A percentile compares a stretch with the other conserved stretches of the same genome.
Conservation (phyloP, 2,888 invertebrate species). For the Labia minor region DNA sequence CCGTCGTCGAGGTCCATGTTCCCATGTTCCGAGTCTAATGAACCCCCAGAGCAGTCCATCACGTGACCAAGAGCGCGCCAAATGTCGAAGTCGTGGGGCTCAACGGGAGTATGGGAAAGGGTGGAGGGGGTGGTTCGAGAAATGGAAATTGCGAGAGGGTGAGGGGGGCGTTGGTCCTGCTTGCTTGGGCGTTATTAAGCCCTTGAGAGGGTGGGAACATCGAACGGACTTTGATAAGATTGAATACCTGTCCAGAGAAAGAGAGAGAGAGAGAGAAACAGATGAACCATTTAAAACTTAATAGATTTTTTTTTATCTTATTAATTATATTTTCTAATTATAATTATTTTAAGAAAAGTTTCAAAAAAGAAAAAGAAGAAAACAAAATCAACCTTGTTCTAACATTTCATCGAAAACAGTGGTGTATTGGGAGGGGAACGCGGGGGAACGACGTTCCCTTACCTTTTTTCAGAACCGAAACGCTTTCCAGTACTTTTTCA, state of each 20-base stretch:
- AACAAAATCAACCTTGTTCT: too few relatives aligned
- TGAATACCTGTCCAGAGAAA: not conserved
- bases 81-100: constrained; percentile 3
- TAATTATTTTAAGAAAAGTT: too few relatives aligned
- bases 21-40: constrained; percentile 4
- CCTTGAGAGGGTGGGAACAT: not conserved
- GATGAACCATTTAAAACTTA: too few relatives aligned
- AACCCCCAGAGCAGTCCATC: constrained; percentile 4
- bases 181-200: constrained; percentile 1
- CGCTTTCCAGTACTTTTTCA: too few relatives aligned
- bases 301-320: too few relatives aligned
- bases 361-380: too few relatives aligned
- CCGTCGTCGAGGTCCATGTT: constrained; percentile 1
- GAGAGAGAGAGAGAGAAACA: not conserved
- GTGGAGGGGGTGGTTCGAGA: too few relatives aligned
- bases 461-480: too few relatives aligned
- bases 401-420: too few relatives aligned
- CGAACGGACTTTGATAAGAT: not conserved
- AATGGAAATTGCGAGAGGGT: not conserved
- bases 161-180: not conserved
- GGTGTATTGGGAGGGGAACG: too few relatives aligned
- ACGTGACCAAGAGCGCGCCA: constrained; percentile 8
- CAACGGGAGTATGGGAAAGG: not conserved
- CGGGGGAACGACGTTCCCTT: too few relatives aligned
- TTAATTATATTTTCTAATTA: too few relatives aligned